phyloP scores from a whole-genome alignment of 2,888 invertebrate species.

The Charanyca ferruginea region DNA sequence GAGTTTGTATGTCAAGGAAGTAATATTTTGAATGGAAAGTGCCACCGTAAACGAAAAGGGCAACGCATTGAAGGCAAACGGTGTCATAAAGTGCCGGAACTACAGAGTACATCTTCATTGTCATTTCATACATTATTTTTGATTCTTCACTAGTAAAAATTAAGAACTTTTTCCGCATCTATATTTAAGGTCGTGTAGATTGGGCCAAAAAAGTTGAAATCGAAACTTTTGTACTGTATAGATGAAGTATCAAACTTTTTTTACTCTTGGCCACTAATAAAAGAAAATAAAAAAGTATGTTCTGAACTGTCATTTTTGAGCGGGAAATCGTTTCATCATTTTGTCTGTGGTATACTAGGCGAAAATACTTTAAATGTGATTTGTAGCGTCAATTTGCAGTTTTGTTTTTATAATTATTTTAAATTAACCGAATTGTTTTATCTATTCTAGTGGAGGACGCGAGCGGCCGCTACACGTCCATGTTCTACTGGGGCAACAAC shows the following conservation, averaged over 20 bases:
- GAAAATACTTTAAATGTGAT: neutral
- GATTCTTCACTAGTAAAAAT: neutral
- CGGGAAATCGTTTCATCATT: neutral
- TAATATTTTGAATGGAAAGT: conserved; percentile 35
- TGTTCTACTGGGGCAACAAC: conserved; percentile 96
- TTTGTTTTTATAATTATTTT: neutral
- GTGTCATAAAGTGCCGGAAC: conserved; percentile 22
- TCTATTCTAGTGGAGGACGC: conserved; percentile 89
- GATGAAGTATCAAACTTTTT: too few species aligned
- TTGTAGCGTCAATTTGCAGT: neutral
- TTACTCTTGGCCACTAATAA: too few species aligned
- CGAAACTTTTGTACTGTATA: too few species aligned
- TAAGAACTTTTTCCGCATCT: too few species aligned
- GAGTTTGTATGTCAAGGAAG: conserved; percentile 24
- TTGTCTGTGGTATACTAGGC: neutral
- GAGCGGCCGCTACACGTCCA: conserved; percentile 94
- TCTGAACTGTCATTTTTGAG: neutral
- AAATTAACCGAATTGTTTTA: neutral
- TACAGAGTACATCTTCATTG: conserved; percentile 4
- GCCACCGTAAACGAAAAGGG: conserved; percentile 11
- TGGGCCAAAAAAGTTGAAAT: too few species aligned
- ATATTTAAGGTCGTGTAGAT: too few species aligned
- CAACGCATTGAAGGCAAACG: conserved; percentile 31
- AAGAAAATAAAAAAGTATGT: neutral
- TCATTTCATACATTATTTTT: neutral